Conservation (phyloP, 2,888 invertebrate genomes). For the Agrochola macilenta region DNA sequence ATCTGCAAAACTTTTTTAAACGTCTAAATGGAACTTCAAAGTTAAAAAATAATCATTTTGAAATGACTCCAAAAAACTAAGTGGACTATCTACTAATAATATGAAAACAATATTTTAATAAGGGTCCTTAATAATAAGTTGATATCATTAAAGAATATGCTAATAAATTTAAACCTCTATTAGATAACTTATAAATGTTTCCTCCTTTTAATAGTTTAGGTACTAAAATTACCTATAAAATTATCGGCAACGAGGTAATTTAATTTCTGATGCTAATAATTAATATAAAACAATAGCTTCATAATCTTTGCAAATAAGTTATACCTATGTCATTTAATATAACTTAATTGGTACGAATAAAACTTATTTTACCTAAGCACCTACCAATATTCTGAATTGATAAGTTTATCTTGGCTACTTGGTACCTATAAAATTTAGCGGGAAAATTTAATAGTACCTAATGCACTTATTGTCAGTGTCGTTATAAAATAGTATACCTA, state of each 20-base stretch:
- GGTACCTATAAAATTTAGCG: constrained; percentile 3
- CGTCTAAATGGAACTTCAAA: background rate
- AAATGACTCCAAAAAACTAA: background rate
- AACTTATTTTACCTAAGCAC: background rate
- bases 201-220: background rate
- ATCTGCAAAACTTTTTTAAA: background rate
- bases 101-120: background rate
- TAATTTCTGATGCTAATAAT: background rate
- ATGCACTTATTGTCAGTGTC: background rate
- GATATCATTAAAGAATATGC: background rate
- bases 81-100: background rate
- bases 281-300: background rate
- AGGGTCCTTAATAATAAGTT: background rate
- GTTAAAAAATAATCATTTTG: no score
- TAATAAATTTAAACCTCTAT: background rate
- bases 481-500: background rate
- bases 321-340: background rate
- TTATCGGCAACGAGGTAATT: background rate
- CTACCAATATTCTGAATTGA: background rate
- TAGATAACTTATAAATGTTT: background rate
- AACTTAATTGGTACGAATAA: background rate
- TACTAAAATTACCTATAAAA: background rate
- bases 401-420: background rate
- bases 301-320: background rate
- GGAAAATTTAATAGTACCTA: constrained; percentile 4